phyloP scores from a whole-genome alignment of 2,888 invertebrate species.

The Drosophila kanekoi region DNA sequence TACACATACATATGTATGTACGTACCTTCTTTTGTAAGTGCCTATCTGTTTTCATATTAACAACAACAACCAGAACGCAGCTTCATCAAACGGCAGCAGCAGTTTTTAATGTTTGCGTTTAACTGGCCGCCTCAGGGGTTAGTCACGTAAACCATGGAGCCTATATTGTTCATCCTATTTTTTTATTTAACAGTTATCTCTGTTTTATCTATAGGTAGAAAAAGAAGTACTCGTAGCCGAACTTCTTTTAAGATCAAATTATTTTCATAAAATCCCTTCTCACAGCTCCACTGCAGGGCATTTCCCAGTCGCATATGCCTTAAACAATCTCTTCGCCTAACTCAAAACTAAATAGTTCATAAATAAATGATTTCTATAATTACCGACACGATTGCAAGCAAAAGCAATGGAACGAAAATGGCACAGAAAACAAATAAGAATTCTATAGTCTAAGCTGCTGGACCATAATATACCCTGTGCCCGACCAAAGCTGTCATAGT shows the following conservation, averaged over 20 bases:
- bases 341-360: slow-evolving; percentile 68
- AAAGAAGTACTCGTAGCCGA: neutral
- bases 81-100: slow-evolving; percentile 33
- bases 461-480: slow-evolving; percentile 6
- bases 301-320: slow-evolving; percentile 5
- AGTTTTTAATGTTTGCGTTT: too few relatives aligned
- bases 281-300: slow-evolving; percentile 8
- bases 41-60: slow-evolving; percentile 17
- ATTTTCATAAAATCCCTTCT: neutral
- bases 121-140: too few relatives aligned
- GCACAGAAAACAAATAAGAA: slow-evolving; percentile 12
- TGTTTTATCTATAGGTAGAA: neutral
- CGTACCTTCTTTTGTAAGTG: neutral
- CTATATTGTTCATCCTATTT: neutral
- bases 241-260: neutral
- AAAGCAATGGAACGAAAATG: slow-evolving; percentile 14
- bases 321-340: slow-evolving; percentile 37
- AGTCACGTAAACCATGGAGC: slow-evolving; percentile 6
- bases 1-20: neutral
- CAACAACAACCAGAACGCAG: slow-evolving; percentile 32
- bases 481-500: neutral
- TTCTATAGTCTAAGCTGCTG: neutral
- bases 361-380: slow-evolving; percentile 69
- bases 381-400: slow-evolving; percentile 42
- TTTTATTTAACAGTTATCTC: neutral